Conservation (phyloP, 2,113 vertebrate genomes). For the Daboia siamensis region DNA sequence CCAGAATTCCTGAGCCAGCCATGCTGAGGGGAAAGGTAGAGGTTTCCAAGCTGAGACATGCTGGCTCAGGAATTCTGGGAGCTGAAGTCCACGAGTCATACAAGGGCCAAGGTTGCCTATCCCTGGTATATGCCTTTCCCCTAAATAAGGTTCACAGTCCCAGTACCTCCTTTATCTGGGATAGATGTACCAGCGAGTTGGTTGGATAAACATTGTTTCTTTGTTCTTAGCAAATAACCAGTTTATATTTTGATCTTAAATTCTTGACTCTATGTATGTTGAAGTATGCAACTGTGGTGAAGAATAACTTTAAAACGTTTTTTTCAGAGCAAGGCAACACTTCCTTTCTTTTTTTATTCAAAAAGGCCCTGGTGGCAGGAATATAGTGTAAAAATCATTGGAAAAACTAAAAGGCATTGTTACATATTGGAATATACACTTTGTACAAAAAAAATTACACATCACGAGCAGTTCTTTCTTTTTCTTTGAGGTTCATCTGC, state of each 20-base stretch:
- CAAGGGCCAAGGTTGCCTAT: no score
- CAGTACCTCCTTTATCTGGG: not conserved
- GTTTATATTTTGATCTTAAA: not conserved
- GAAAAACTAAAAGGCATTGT: slow-evolving; percentile 89
- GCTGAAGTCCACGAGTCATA: no score
- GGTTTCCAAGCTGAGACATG: no score
- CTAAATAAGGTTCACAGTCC: not conserved
- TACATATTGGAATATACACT: slow-evolving; percentile 91
- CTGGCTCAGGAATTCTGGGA: no score
- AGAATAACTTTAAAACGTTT: slow-evolving; percentile 12
- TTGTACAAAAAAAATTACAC: slow-evolving; percentile 91
- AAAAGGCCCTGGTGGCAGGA: slow-evolving; percentile 98
- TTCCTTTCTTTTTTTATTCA: slow-evolving; percentile 82
- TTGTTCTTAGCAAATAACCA: not conserved
- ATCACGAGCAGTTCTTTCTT: slow-evolving; percentile 66
- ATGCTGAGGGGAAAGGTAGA: no score
- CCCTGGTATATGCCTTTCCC: not conserved
- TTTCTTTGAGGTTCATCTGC: slow-evolving; percentile 70
- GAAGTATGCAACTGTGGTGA: not conserved
- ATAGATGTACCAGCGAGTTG: not conserved
- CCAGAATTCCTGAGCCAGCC: no score
- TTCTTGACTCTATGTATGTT: not conserved
- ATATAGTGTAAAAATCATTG: slow-evolving; percentile 99
- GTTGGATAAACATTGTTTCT: not conserved
- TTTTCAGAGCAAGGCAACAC: slow-evolving; percentile 81